Percentiles rank a stretch among this genome's conserved stretches.
These are phyloP conservation scores for Drosophila borborema DNA, from an alignment of 2,888 invertebrate genomes.

Conservation along the genomic window DNA sequence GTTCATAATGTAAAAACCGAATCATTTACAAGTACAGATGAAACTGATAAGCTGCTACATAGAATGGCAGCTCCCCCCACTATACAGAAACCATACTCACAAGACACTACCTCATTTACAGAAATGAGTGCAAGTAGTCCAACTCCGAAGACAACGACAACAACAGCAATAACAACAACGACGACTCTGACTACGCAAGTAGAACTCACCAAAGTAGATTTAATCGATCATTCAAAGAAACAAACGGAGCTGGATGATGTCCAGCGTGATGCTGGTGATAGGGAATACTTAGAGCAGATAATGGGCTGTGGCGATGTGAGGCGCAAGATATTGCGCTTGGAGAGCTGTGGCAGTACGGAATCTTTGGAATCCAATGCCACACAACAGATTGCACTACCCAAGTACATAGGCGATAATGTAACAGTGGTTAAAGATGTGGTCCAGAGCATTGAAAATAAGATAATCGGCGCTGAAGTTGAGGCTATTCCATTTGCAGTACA, in stretches of 20 bases:
- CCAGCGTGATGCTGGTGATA: constrained; percentile 63
- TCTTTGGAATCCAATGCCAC: constrained; percentile 53
- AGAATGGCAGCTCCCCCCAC: constrained; percentile 66
- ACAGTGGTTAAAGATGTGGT: constrained; percentile 87
- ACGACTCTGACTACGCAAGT: constrained; percentile 55
- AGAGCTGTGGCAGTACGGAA: constrained; percentile 77
- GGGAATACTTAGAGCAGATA: constrained; percentile 73
- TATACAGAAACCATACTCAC: constrained; percentile 61
- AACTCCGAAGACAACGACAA: constrained; percentile 62
- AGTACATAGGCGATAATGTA: constrained; percentile 66
- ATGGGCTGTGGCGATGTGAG: constrained; percentile 86
- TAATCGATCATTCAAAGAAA: constrained; percentile 22
- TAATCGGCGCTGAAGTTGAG: constrained; percentile 73
- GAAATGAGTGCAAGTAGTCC: constrained; percentile 84
- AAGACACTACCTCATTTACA: constrained; percentile 84
- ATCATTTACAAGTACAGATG: constrained; percentile 77
- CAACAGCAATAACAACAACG: constrained; percentile 21
- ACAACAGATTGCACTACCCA: constrained; percentile 44
- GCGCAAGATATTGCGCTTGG: constrained; percentile 86
- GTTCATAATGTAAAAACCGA: constrained; percentile 81
- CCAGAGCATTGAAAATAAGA: constrained; percentile 86
- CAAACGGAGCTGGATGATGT: constrained; percentile 26
- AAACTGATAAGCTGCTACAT: constrained; percentile 82
- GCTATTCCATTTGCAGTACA: constrained; percentile 78
- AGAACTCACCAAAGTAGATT: constrained; percentile 68